phyloP scores from a whole-genome alignment of 2,113 vertebrate genomes.

The Heteronetta atricapilla region DNA sequence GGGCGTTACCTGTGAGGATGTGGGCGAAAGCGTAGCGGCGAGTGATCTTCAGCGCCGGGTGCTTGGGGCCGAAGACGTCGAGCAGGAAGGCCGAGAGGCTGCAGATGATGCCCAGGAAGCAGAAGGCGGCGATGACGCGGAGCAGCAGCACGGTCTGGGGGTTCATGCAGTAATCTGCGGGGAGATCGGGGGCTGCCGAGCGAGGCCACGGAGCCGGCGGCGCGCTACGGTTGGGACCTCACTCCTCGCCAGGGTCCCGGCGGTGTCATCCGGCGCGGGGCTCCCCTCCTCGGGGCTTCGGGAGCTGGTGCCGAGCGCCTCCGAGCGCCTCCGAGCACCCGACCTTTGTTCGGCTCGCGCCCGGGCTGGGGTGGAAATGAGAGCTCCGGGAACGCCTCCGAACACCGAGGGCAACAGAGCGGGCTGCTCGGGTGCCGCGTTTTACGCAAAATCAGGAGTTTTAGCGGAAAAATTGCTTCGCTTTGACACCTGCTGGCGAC shows the following conservation, averaged over 20 bases:
- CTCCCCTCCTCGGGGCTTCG: neutral
- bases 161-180: constrained; percentile 91
- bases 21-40: constrained; percentile 96
- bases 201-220: neutral
- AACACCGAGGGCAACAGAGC: too few species aligned
- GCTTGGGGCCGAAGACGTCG: constrained; percentile 94
- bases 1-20: constrained; percentile 89
- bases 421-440: rapidly evolving
- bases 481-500: rapidly evolving
- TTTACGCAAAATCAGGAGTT: rapidly evolving
- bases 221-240: neutral
- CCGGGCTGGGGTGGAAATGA: too few species aligned
- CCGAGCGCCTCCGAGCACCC: neutral
- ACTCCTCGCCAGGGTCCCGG: rapidly evolving
- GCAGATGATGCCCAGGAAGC: constrained; percentile 94
- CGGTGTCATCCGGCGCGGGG: rapidly evolving
- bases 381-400: neutral
- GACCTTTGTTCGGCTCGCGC: neutral
- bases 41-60: constrained; percentile 93
- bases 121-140: constrained; percentile 93
- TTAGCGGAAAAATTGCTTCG: too few species aligned
- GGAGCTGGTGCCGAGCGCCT: rapidly evolving
- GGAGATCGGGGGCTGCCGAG: neutral
- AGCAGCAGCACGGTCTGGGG: constrained; percentile 91
- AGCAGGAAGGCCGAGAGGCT: constrained; percentile 92